Evolutionary conservation across 2,888 invertebrate genomes (phyloP), one percentile per base, ranked within the genome.

Genomic region (Pachymerium ferrugineum): DNA sequence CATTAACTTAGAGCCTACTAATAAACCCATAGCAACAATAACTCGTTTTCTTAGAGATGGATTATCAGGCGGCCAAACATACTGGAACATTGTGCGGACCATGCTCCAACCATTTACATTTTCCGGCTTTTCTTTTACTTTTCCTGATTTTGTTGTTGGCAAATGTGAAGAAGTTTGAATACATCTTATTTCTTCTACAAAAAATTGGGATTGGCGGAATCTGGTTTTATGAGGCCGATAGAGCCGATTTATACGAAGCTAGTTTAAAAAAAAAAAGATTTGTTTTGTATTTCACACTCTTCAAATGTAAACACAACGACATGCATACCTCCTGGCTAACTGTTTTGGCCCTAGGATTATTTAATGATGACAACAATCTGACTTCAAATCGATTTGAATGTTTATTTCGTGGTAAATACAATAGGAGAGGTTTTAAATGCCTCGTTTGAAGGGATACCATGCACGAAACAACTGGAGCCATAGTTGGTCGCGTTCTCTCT

Each of bases 11-110:
- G 94, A 92, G 47, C 90, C 89, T 72, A 91, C 87, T 72, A 94
- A 84, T 69, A 94, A 85, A 0, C 90, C 88, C 70, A 94, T 82
- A 5, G 99, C 94, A 67, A 94, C 80, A 80, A 91, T 87, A 19
- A 99, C 98, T 76, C 97, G 87, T 77, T 87, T 86, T 78, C 88
- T 86, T 76, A 93, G 89, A 78, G 87, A 86, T 75, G 86, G 83
- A 80, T 94, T 90, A 81, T 93, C 92, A 89, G 89, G 81, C 0
- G 98, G 98, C 98, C 98, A 98, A 74, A 98, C 91, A 84, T 97
- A 95, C 72, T 88, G 87, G 82, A 93, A 82, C 94, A 98, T 96
- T 72, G 91, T 90, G 77, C 87, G 87, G 30, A 96, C 80, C 91
- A 97, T 96, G 80, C 94, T 89, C 78, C 79, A 85, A 79, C 77